Percentiles rank a stretch among this genome's conserved stretches.
Conservation (phyloP, 2,797 vertebrate genomes). For the Periophthalmus magnuspinnatus region DNA sequence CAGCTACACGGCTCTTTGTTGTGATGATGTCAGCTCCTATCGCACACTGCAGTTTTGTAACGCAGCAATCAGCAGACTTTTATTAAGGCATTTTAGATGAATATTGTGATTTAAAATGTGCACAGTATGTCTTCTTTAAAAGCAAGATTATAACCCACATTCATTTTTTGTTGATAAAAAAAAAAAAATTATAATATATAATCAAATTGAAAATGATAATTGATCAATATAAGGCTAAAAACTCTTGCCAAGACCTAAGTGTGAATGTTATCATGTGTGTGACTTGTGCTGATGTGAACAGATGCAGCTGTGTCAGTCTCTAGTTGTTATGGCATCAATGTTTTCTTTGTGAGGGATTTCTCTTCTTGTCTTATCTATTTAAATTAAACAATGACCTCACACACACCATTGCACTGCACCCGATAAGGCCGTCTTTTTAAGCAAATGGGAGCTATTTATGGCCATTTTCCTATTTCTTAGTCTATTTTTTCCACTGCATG, state of each 20-base stretch:
- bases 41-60: too few relatives aligned
- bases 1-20: too few relatives aligned
- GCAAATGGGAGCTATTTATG: conserved; percentile 13
- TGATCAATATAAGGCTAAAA: not conserved
- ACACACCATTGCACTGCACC: conserved; percentile 27
- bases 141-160: not conserved
- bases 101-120: too few relatives aligned
- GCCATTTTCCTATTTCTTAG: not conserved
- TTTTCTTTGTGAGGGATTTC: conserved; percentile 38
- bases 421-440: conserved; percentile 27
- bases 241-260: not conserved
- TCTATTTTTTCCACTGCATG: conserved; percentile 11
- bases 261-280: conserved; percentile 11
- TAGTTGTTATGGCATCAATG: conserved; percentile 40
- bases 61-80: too few relatives aligned
- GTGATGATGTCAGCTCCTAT: too few relatives aligned
- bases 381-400: conserved; percentile 55
- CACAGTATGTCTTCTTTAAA: not conserved
- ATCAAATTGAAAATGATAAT: not conserved
- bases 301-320: conserved; percentile 38
- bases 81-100: too few relatives aligned
- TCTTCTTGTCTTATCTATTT: conserved; percentile 30
- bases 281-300: conserved; percentile 31
- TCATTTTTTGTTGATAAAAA: not conserved
- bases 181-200: too few relatives aligned